These are phyloP conservation scores for Apantesis nais DNA, from an alignment of 2,888 invertebrate genomes.

Conservation along the genomic window DNA sequence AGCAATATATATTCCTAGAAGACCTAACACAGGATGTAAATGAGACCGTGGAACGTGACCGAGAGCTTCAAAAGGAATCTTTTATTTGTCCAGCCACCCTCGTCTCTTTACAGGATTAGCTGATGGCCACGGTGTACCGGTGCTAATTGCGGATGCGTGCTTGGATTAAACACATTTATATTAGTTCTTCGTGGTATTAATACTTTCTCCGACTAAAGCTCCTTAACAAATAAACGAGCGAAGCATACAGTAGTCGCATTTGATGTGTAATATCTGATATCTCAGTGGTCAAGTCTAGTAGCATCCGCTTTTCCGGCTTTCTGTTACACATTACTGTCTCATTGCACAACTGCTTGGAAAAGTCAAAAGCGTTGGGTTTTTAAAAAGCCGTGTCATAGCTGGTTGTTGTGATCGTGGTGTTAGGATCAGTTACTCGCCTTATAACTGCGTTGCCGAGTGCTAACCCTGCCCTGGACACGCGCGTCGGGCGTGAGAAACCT, in stretches of 20 bases:
- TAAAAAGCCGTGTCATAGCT: too few relatives aligned
- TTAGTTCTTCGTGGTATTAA: conserved; percentile 1
- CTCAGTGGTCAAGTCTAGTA: neutral
- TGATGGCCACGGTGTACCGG: conserved; percentile 4
- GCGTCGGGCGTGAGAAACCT: too few relatives aligned
- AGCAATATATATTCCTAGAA: conserved; percentile 31
- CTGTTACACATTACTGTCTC: neutral
- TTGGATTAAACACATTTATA: neutral
- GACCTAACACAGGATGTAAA: conserved; percentile 36
- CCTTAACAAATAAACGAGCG: neutral
- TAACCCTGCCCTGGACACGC: too few relatives aligned
- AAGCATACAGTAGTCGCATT: neutral
- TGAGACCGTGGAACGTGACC: conserved; percentile 37
- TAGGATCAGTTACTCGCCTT: too few relatives aligned
- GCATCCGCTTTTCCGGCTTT: too few relatives aligned
- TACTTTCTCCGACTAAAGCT: neutral
- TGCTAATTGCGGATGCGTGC: conserved; percentile 7
- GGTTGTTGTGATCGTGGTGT: too few relatives aligned
- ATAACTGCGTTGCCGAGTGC: too few relatives aligned
- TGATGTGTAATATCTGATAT: neutral
- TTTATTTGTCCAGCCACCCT: conserved; percentile 26
- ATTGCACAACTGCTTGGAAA: too few relatives aligned
- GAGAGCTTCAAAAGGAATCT: conserved; percentile 31
- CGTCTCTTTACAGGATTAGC: conserved; percentile 15
- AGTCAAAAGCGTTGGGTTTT: too few relatives aligned